phyloP scores from a whole-genome alignment of 2,888 invertebrate species.

The Caenorhabditis sinica region DNA sequence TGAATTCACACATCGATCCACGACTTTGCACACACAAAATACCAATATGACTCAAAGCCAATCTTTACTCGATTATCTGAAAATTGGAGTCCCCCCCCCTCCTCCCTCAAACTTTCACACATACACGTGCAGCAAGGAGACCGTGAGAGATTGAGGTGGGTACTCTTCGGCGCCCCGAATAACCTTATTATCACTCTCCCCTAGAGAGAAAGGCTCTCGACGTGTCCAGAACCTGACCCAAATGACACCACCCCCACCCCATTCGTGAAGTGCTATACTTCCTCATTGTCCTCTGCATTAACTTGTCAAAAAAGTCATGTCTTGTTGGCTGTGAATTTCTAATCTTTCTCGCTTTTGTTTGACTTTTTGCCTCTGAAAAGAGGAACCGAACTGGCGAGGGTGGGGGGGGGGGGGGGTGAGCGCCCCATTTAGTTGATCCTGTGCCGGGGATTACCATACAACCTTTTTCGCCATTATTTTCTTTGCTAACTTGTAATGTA shows the following conservation, averaged over 20 bases:
- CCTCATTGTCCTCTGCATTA: constrained; percentile 60
- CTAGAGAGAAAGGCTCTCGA: not conserved
- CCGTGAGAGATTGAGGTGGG: constrained; percentile 45
- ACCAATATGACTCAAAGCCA: constrained; percentile 8
- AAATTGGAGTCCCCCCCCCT: constrained; percentile 9
- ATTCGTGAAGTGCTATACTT: constrained; percentile 25
- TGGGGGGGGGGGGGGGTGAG: not conserved
- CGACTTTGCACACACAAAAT: not conserved
- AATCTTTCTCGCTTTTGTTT: constrained; percentile 50
- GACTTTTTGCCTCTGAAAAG: constrained; percentile 48
- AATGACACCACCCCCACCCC: constrained; percentile 54
- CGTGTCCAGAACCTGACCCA: constrained; percentile 27
- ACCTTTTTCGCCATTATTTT: constrained; percentile 49
- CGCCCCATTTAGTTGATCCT: constrained; percentile 61
- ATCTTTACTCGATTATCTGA: constrained; percentile 31
- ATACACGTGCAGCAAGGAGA: constrained; percentile 46
- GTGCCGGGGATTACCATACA: constrained; percentile 58
- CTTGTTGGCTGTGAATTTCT: constrained; percentile 63
- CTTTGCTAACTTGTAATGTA: too few species aligned
- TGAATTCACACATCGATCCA: constrained; percentile 11
- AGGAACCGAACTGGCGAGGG: constrained; percentile 24
- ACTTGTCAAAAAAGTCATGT: constrained; percentile 63
- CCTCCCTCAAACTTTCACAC: constrained; percentile 26
- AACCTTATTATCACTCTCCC: constrained; percentile 51
- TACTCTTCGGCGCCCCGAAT: constrained; percentile 2